Base-by-base conservation (phyloP, 2,888 invertebrate species). In the Julus scandinavius region DNA sequence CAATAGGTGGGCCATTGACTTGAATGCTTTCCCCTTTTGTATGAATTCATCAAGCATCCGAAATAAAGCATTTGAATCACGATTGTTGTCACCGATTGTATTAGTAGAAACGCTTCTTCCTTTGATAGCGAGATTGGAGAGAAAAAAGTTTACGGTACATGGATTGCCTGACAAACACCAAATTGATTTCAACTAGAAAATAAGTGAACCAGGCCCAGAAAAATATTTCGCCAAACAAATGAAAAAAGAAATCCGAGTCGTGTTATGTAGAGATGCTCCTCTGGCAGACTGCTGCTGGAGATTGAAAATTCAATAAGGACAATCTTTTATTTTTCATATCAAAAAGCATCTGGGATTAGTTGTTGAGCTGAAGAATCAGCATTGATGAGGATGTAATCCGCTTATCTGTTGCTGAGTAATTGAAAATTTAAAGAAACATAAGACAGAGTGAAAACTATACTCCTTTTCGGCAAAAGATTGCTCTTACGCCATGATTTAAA, bases 131-230 rank as follows among this genome's bases (percentile, higher is more conserved):
- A 72, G 72, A 20, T 20, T 72, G 29, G 72, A 72, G 72, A 72
- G 29, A 72, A 72, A 45, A 54, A 72, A 72, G 72, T 72, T 72
- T 85, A 85, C 20, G 85, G 85, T 85, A 85, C 85, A 85, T 20
- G 49, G n/a, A 85, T 85, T 85, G 85, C 85, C 85, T 85, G 85
- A 85, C 85, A 85, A 85, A 85, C 85, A 85, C 85, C 41, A 85
- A 85, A 85, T 85, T 85, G 85, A 85, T 85, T 85, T 85, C 85
- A 41, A 85, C 85, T 45, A 85, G 85, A 85, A 85, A 85, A 49
- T 41, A 85, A 85, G 85, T 85, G 85, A 85, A 85, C 85, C 85
- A 41, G 49, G 17, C 85, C 49, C 20, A 29, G 72, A 72, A 85
- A 85, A 85, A 85, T 45, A 85, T 85, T n/a, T 85, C 85, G 85